Evolutionary conservation across 2,888 invertebrate species (phyloP).

Genomic region (Willowsia nigromaculata): DNA sequence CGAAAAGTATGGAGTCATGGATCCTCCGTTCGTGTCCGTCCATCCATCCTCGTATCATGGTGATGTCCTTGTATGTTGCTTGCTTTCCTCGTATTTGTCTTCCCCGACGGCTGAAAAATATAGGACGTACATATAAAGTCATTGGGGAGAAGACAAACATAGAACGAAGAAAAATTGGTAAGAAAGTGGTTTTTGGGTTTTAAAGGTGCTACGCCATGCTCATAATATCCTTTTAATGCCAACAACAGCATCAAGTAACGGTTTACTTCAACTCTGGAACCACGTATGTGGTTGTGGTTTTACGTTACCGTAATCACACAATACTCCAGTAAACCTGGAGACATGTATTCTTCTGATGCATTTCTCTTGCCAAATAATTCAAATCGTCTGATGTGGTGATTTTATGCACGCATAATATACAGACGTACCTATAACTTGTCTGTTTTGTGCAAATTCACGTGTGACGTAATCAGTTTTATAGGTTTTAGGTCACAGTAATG

Average conservation of each 20-base stretch:
- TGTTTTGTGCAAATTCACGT: neutral
- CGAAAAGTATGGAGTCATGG: slow-evolving; percentile 1
- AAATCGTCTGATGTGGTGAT: neutral
- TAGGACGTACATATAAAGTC: slow-evolving; percentile 1
- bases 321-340: neutral
- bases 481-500: neutral
- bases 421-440: neutral
- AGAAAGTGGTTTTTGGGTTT: slow-evolving; percentile 45
- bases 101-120: slow-evolving; percentile 3
- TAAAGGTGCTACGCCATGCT: slow-evolving; percentile 29
- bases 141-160: slow-evolving; percentile 36
- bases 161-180: neutral
- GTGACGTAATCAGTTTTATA: neutral
- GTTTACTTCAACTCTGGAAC: neutral
- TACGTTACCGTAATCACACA: neutral
- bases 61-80: slow-evolving; percentile 10
- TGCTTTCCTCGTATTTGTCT: slow-evolving; percentile 35
- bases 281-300: neutral
- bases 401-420: neutral
- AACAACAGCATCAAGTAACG: slow-evolving; percentile 19
- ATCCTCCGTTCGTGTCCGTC: slow-evolving; percentile 45
- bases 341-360: neutral
- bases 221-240: slow-evolving; percentile 16
- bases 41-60: slow-evolving; percentile 11
- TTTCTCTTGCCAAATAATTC: neutral